phyloP scores from a whole-genome alignment of 1,140 invertebrate genomes.

The Aphaenogaster ashmeadi region DNA sequence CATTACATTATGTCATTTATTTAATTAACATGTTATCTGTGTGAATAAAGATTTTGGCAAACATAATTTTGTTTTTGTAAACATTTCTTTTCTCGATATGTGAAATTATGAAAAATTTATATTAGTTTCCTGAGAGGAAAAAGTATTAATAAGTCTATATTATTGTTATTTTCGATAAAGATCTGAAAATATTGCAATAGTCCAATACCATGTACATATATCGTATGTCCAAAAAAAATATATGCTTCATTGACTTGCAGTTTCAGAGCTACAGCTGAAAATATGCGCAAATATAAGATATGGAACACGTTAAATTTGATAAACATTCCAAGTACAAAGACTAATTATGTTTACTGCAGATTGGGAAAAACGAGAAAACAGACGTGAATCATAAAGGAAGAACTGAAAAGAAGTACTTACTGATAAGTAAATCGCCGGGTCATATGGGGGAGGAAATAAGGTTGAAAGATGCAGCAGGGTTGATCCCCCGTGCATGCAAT shows the following conservation, averaged over 20 bases:
- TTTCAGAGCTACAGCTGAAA: constrained; percentile 14
- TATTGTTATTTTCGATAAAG: neutral
- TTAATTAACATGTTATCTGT: neutral
- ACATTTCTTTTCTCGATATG: neutral
- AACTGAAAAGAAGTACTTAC: constrained; percentile 82
- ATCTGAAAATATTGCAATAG: neutral
- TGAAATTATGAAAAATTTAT: neutral
- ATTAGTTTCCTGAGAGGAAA: neutral
- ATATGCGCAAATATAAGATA: neutral
- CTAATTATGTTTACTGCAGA: constrained; percentile 40
- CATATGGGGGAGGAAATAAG: constrained; percentile 81
- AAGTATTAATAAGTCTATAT: neutral
- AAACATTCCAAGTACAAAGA: constrained; percentile 42
- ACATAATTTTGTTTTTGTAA: neutral
- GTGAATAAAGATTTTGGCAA: neutral
- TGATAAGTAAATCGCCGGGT: constrained; percentile 83
- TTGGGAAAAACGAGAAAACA: constrained; percentile 33
- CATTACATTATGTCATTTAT: neutral
- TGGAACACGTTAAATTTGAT: constrained; percentile 46
- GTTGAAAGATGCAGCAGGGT: constrained; percentile 79
- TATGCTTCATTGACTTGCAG: constrained; percentile 14
- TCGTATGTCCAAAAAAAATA: neutral
- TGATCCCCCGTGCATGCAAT: constrained; percentile 79
- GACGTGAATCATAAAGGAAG: constrained; percentile 34
- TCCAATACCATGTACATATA: neutral